Evolutionary conservation across 1,140 invertebrate species (phyloP).

Genomic region (Fopius arisanus): DNA sequence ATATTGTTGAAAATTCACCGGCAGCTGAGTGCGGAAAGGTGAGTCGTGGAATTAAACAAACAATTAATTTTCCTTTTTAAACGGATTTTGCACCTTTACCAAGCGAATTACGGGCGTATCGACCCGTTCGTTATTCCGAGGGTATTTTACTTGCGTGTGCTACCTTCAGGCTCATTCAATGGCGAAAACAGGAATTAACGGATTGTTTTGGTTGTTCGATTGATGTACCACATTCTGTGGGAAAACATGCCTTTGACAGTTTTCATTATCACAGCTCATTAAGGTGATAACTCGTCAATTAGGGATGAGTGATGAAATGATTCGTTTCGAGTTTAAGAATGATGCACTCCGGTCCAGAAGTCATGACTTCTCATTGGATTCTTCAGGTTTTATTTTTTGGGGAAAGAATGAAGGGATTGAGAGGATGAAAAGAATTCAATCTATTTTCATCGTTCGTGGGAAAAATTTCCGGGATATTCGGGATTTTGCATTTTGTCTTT

Average conservation of each 20-base stretch:
- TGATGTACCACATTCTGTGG: too few species aligned
- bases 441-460: neutral
- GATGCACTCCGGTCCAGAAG: too few species aligned
- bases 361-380: too few species aligned
- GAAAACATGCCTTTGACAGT: too few species aligned
- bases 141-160: neutral
- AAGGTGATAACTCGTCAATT: too few species aligned
- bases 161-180: neutral
- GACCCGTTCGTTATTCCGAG: constrained; percentile 29
- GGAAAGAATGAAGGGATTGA: too few species aligned
- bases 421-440: neutral
- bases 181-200: neutral
- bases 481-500: neutral
- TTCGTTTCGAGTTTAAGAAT: too few species aligned
- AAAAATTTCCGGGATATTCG: neutral
- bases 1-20: constrained; percentile 90
- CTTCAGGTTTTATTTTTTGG: neutral
- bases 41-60: constrained; percentile 55
- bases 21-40: constrained; percentile 88
- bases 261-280: too few species aligned
- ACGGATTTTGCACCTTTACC: neutral
- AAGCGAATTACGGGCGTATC: constrained; percentile 35
- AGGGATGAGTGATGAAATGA: too few species aligned
- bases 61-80: neutral
- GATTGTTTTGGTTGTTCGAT: too few species aligned